Evolutionary conservation across 2,888 invertebrate genomes (phyloP).

Genomic region (Dasysyrphus tricinctus): DNA sequence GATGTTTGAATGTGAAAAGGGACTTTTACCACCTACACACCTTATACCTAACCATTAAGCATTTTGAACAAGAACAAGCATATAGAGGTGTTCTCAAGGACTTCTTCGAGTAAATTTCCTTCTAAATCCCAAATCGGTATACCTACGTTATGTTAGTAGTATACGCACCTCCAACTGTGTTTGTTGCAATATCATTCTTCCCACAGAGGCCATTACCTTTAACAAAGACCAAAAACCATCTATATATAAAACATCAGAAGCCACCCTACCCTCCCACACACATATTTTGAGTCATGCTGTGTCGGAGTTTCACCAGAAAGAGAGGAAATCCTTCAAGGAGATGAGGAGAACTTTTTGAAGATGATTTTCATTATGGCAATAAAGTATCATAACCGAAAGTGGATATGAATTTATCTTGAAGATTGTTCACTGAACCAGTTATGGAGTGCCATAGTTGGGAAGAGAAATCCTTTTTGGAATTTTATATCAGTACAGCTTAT

Average conservation of each 20-base stretch:
- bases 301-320: slow-evolving; percentile 14
- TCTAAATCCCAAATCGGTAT: neutral
- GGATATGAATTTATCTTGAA: slow-evolving; percentile 75
- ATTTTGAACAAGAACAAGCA: neutral
- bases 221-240: slow-evolving; percentile 33
- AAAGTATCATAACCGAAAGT: slow-evolving; percentile 75
- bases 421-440: slow-evolving; percentile 55
- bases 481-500: slow-evolving; percentile 1
- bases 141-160: slow-evolving; percentile 4
- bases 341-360: slow-evolving; percentile 69
- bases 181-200: slow-evolving; percentile 68
- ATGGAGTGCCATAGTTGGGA: neutral
- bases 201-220: slow-evolving; percentile 39
- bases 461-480: slow-evolving; percentile 54
- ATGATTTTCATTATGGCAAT: slow-evolving; percentile 75
- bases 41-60: neutral
- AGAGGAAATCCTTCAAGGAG: slow-evolving; percentile 59
- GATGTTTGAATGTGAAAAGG: slow-evolving; percentile 27
- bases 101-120: slow-evolving; percentile 14
- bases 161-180: slow-evolving; percentile 73
- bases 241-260: neutral
- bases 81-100: slow-evolving; percentile 32
- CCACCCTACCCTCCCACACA: neutral
- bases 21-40: neutral
- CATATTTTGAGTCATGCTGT: slow-evolving; percentile 42